Conservation (phyloP, 2,797 vertebrate species). For the Apogon talboti region DNA sequence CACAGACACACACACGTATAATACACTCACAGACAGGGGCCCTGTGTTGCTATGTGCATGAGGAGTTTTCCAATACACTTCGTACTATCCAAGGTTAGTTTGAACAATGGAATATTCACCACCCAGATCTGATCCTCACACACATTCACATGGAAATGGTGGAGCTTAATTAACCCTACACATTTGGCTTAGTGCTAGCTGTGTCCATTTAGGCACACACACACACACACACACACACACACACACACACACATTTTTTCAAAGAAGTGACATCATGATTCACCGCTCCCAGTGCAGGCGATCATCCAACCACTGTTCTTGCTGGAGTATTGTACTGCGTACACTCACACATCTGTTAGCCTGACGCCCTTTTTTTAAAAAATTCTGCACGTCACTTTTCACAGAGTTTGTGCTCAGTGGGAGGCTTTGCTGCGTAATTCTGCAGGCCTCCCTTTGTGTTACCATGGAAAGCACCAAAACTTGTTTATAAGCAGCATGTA, state of each 20-base stretch:
- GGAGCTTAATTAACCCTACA: slow-evolving; percentile 45
- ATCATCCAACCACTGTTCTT: slow-evolving; percentile 55
- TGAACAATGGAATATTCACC: slow-evolving; percentile 51
- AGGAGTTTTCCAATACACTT: slow-evolving; percentile 69
- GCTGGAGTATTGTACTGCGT: slow-evolving; percentile 14
- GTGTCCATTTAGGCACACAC: too few relatives aligned
- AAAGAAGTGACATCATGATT: slow-evolving; percentile 65
- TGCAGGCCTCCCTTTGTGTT: slow-evolving; percentile 53
- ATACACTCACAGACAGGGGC: slow-evolving; percentile 39
- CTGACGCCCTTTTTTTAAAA: slow-evolving; percentile 17
- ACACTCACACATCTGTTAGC: slow-evolving; percentile 3
- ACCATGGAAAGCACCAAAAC: slow-evolving; percentile 71
- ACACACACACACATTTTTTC: slow-evolving; percentile 22
- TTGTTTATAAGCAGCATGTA: slow-evolving; percentile 57
- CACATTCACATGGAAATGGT: slow-evolving; percentile 30
- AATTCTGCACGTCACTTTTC: slow-evolving; percentile 35
- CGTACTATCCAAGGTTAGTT: slow-evolving; percentile 56
- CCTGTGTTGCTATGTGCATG: slow-evolving; percentile 63
- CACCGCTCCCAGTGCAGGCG: slow-evolving; percentile 60
- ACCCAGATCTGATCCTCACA: slow-evolving; percentile 15
- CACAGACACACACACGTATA: slow-evolving; percentile 24
- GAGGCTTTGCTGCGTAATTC: slow-evolving; percentile 49
- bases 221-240: slow-evolving; percentile 18
- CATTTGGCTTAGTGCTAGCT: too few relatives aligned
- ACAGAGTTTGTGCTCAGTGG: slow-evolving; percentile 40